A percentile compares a stretch with the other conserved stretches of the same genome.
Conservation (phyloP, 2,113 vertebrate species). For the Sapayoa aenigma region DNA sequence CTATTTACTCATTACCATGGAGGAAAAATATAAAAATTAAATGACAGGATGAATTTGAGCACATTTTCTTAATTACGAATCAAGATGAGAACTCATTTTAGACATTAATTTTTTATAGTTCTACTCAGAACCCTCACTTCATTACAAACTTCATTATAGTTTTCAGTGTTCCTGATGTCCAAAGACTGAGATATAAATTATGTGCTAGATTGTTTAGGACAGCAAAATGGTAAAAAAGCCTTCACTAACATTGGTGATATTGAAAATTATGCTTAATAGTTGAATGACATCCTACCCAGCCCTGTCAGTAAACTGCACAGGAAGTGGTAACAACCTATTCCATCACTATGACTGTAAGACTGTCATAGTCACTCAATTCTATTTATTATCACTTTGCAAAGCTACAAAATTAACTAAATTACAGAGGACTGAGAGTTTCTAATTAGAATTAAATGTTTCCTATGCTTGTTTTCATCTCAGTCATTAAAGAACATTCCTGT, state of each 20-base stretch:
- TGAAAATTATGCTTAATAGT: not conserved
- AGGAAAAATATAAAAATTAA: not conserved
- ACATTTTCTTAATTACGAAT: constrained; percentile 4
- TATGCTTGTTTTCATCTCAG: not conserved
- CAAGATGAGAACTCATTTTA: not conserved
- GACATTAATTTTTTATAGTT: not conserved
- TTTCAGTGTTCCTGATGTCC: not conserved
- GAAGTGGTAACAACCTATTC: not conserved
- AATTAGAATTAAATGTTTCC: not conserved
- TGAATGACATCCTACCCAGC: not conserved
- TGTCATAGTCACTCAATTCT: not conserved
- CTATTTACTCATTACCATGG: not conserved
- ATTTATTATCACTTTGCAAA: not conserved
- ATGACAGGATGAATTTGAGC: not conserved
- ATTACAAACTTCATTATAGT: not conserved
- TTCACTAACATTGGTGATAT: not conserved
- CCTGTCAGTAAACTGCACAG: not conserved
- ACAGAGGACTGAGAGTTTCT: not conserved
- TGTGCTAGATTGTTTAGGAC: not conserved
- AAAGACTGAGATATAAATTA: not conserved
- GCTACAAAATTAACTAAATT: not conserved
- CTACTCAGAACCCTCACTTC: not conserved
- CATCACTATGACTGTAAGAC: not conserved
- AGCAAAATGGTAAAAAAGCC: not conserved
- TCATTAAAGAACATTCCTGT: not conserved